These are phyloP conservation scores for Saguinus midas DNA, from an alignment of 2,113 vertebrate genomes.

Conservation along the genomic window DNA sequence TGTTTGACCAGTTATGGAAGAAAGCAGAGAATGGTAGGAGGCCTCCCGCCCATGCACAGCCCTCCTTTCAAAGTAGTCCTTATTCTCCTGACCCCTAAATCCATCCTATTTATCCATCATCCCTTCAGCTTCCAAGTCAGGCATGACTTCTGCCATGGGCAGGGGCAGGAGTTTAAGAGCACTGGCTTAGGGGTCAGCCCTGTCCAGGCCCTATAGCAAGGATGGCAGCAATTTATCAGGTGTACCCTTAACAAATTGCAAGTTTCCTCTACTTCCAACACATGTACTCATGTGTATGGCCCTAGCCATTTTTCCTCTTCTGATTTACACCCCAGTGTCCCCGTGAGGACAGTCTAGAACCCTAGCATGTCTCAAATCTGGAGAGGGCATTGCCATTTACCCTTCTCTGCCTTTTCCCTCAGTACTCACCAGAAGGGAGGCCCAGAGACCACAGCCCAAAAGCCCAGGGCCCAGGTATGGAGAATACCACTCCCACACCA, in stretches of 20 bases:
- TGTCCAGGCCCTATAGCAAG: background rate
- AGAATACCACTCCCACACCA: too few species aligned
- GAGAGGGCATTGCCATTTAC: background rate
- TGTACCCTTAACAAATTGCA: background rate
- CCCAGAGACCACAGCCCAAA: background rate
- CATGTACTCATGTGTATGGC: rapidly evolving
- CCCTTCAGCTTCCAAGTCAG: background rate
- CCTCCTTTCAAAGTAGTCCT: background rate
- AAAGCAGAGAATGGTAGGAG: background rate
- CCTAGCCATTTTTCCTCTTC: background rate
- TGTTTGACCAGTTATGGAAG: background rate
- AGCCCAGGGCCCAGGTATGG: background rate
- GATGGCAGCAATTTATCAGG: background rate
- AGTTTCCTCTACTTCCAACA: background rate
- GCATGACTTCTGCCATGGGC: background rate
- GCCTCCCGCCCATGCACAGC: background rate
- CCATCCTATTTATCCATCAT: background rate
- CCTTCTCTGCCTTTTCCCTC: background rate
- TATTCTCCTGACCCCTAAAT: background rate
- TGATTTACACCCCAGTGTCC: background rate
- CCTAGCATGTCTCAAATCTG: background rate
- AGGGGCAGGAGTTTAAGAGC: background rate
- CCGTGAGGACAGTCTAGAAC: too few species aligned
- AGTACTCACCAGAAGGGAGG: background rate
- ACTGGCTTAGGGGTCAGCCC: background rate